Evolutionary conservation across 2,797 vertebrate species (phyloP).

Genomic region (Petrocephalus sullivani): DNA sequence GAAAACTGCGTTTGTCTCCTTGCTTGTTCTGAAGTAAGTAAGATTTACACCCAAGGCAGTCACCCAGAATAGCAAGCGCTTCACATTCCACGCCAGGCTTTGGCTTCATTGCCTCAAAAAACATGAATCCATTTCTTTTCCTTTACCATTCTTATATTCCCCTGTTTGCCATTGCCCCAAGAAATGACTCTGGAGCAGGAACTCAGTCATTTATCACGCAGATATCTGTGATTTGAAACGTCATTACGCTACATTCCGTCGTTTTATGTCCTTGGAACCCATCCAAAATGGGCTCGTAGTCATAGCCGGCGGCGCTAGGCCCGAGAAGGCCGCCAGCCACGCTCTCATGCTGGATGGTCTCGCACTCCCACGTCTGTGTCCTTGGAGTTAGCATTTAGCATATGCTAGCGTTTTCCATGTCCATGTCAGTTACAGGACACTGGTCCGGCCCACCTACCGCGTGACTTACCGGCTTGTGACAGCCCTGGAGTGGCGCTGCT

Average conservation of each 20-base stretch:
- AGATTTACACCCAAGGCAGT: constrained; percentile 20
- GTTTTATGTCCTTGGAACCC: constrained; percentile 25
- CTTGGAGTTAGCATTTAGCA: not conserved
- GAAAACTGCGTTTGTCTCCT: constrained; percentile 7
- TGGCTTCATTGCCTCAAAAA: constrained; percentile 20
- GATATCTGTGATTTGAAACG: constrained; percentile 21
- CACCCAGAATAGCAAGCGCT: constrained; percentile 13
- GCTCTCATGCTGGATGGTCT: not conserved
- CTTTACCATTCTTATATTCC: constrained; percentile 29
- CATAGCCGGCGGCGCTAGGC: not conserved
- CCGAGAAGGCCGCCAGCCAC: not conserved
- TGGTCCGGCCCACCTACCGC: constrained; percentile 84
- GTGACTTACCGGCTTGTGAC: constrained; percentile 85
- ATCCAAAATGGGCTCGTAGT: constrained; percentile 18
- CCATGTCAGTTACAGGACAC: constrained; percentile 85
- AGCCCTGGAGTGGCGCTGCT: constrained; percentile 89
- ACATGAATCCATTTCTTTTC: constrained; percentile 22
- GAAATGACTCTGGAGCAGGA: constrained; percentile 21
- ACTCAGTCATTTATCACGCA: constrained; percentile 23
- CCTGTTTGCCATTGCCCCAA: constrained; percentile 20
- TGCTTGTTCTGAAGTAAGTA: constrained; percentile 21
- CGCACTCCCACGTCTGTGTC: not conserved
- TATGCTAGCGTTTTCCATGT: not conserved
- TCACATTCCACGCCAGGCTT: constrained; percentile 1
- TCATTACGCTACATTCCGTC: constrained; percentile 17